Conservation (phyloP, 2,888 invertebrate genomes). For the Lissonota sp. region DNA sequence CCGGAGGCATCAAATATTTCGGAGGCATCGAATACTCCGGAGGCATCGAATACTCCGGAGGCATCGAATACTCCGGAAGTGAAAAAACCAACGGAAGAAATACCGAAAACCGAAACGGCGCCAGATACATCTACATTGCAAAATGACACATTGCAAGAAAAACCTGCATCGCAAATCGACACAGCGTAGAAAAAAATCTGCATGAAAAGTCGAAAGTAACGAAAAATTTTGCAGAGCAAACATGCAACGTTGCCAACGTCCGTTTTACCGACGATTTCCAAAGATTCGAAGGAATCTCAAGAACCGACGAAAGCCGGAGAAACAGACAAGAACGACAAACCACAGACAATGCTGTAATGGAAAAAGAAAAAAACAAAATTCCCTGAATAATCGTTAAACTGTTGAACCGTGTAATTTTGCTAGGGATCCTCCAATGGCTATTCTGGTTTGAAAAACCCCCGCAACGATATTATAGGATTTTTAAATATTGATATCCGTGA, state of each 20-base stretch:
- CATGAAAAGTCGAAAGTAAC: constrained; percentile 19
- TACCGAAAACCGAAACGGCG: not conserved
- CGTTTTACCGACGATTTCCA: not conserved
- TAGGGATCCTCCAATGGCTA: too few relatives aligned
- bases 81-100: not conserved
- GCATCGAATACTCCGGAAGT: not conserved
- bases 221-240: constrained; percentile 16
- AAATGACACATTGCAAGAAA: not conserved
- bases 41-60: not conserved
- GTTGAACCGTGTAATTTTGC: constrained; percentile 50
- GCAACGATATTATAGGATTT: constrained; percentile 33
- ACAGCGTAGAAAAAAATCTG: not conserved
- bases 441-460: too few relatives aligned
- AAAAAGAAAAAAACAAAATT: constrained; percentile 7
- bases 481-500: constrained; percentile 24
- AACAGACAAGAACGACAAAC: constrained; percentile 46
- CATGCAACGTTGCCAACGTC: not conserved
- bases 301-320: constrained; percentile 36
- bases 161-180: not conserved
- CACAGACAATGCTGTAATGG: constrained; percentile 55
- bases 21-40: not conserved
- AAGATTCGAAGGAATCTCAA: constrained; percentile 36
- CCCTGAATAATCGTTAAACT: constrained; percentile 40
- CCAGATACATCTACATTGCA: not conserved
- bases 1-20: not conserved